Base-by-base conservation (phyloP, 2,113 vertebrate genomes). In the Pluvialis apricaria region DNA sequence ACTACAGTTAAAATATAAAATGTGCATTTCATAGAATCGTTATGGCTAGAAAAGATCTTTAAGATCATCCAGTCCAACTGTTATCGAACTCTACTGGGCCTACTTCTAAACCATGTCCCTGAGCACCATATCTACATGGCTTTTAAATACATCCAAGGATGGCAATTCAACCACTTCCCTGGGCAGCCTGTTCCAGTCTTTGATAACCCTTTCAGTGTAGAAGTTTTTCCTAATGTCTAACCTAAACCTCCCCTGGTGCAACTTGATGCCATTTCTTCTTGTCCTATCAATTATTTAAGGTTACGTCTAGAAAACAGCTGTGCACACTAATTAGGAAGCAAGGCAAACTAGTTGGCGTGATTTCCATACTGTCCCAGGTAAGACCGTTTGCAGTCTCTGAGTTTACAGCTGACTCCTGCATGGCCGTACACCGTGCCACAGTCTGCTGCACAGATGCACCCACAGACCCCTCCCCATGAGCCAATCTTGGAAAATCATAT, bases 371-470 rank as follows among this genome's bases (percentile, higher is more conserved):
- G 44, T 44, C 34, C 28, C 84, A 88, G 44, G 15, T 58, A 52
- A 34, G 22, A 15, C 6, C 0, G 0, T 28, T 40, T 89, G 55
- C 8, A 54, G 68, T 4, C 17, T 21, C 21, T 0, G 10, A 83
- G 55, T 9, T 75, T 25, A 13, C 44, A 51, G 40, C 8, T 11
- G 29, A 16, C 14, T 61, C 18, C 55, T 13, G 21, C 20, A 0
- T 1, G 4, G 9, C 54, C 36, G 36, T 34, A 15, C 28, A 1
- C 11, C 0, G 1, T 10, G 13, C 40, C 3, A 2, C 40, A 61
- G 69, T 40, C 51, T 19, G 36, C 58, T 13, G 36, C 70, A 66
- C 82, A 88, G 54, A 87, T 15, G 44, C 7, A 24, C 49, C 29
- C 49, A 16, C 71, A 32, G 0, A 1, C 6, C 24, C 26, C 26